Conservation (phyloP, 1,140 invertebrate genomes). For the Zaprionus taronus region DNA sequence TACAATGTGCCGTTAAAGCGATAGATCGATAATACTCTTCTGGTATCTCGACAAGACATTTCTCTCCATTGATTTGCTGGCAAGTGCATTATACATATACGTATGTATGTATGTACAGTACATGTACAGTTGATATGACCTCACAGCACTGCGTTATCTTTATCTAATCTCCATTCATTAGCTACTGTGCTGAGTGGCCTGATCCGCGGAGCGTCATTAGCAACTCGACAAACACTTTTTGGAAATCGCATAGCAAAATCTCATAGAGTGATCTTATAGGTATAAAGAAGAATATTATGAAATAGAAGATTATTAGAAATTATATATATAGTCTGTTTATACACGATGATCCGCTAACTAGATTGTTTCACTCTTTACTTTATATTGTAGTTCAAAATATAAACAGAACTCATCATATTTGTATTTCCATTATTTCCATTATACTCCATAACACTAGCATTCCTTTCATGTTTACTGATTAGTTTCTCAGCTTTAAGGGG, state of each 20-base stretch:
- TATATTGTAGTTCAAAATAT: too few relatives aligned
- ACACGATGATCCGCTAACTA: too few relatives aligned
- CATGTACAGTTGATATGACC: conserved; percentile 10
- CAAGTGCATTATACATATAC: conserved; percentile 23
- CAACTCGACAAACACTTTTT: conserved; percentile 1
- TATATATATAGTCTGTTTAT: too few relatives aligned
- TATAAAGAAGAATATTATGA: too few relatives aligned
- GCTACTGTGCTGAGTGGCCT: conserved; percentile 2
- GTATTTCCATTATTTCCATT: too few relatives aligned
- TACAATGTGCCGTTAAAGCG: conserved; percentile 11
- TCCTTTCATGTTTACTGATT: neutral
- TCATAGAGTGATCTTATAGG: too few relatives aligned
- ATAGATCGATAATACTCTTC: conserved; percentile 21
- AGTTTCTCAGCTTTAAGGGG: neutral
- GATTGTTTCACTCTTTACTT: too few relatives aligned
- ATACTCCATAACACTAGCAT: too few relatives aligned
- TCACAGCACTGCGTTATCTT: conserved; percentile 19
- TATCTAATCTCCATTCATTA: conserved; percentile 38
- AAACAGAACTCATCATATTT: too few relatives aligned
- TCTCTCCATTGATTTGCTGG: conserved; percentile 12
- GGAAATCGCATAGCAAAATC: neutral
- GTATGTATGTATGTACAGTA: neutral
- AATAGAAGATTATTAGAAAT: too few relatives aligned
- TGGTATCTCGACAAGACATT: neutral
- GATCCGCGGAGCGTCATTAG: conserved; percentile 5